Conservation (phyloP, 2,797 vertebrate genomes). For the Neosilurus hyrtlii region DNA sequence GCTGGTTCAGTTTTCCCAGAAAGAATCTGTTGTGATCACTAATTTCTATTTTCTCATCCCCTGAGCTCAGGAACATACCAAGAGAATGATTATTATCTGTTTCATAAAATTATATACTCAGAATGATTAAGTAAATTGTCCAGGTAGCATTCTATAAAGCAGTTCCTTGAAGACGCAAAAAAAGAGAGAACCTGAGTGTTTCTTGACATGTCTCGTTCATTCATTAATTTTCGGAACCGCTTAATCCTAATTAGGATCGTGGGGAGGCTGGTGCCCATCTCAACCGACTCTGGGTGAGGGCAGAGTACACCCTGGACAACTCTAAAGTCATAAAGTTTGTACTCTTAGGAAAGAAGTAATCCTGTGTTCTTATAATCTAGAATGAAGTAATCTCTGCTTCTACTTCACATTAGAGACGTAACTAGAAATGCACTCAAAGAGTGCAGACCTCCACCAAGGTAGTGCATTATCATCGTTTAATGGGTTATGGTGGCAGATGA, state of each 20-base stretch:
- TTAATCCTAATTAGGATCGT: too few relatives aligned
- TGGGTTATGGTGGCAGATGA: too few relatives aligned
- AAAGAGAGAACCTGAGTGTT: not conserved
- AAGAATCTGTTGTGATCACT: conserved; percentile 23
- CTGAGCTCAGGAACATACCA: not conserved
- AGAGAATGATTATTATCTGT: conserved; percentile 3
- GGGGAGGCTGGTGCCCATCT: too few relatives aligned
- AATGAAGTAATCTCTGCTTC: not conserved
- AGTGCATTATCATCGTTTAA: too few relatives aligned
- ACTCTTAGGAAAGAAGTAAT: not conserved
- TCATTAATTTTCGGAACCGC: too few relatives aligned
- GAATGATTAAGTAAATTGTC: not conserved
- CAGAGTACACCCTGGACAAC: too few relatives aligned
- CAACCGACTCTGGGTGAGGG: too few relatives aligned
- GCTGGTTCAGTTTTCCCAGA: conserved; percentile 41
- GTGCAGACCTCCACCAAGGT: too few relatives aligned
- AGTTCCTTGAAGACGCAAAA: not conserved
- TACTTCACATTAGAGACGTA: not conserved
- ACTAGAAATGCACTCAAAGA: too few relatives aligned
- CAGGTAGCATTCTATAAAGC: not conserved
- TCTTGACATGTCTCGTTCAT: conserved; percentile 34
- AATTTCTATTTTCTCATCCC: conserved; percentile 16
- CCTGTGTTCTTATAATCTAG: not conserved
- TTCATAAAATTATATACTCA: not conserved
- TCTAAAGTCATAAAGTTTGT: not conserved